Evolutionary conservation across 2,888 invertebrate genomes (phyloP).

Genomic region (Fissipunctia ypsillon): DNA sequence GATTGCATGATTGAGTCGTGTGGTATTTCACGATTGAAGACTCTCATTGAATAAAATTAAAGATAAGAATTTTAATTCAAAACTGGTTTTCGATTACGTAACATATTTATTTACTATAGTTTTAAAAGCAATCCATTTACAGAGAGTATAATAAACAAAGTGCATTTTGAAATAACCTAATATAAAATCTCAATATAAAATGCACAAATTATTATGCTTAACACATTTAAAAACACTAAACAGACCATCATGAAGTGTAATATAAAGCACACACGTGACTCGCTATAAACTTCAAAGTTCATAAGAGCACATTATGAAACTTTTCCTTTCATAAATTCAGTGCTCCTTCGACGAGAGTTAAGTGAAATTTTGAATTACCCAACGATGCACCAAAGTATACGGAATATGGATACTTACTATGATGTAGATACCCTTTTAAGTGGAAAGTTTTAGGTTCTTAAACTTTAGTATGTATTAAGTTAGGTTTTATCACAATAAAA

Average conservation of each 20-base stretch:
- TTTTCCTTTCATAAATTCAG: constrained; percentile 71
- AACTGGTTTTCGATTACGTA: neutral
- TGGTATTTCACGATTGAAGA: constrained; percentile 14
- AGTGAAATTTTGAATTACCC: constrained; percentile 73
- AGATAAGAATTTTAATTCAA: neutral
- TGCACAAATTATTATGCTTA: neutral
- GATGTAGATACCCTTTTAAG: constrained; percentile 59
- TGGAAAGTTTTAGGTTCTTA: constrained; percentile 67
- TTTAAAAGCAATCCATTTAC: neutral
- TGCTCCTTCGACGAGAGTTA: constrained; percentile 64
- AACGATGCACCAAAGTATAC: constrained; percentile 69
- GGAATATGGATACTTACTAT: constrained; percentile 54
- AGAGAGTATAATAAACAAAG: neutral
- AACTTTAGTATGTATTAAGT: constrained; percentile 47
- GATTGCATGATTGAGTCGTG: constrained; percentile 2
- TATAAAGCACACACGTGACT: constrained; percentile 51
- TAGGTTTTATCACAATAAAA: constrained; percentile 45
- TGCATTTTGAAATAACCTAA: no score
- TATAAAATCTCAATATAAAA: no score
- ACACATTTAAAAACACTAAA: constrained; percentile 17
- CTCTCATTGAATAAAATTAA: neutral
- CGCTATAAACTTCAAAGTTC: constrained; percentile 60
- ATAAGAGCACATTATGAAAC: constrained; percentile 65
- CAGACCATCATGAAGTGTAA: constrained; percentile 20
- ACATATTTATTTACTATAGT: neutral